Conservation (phyloP, 2,888 invertebrate species). For the Chloroclysta siterata region DNA sequence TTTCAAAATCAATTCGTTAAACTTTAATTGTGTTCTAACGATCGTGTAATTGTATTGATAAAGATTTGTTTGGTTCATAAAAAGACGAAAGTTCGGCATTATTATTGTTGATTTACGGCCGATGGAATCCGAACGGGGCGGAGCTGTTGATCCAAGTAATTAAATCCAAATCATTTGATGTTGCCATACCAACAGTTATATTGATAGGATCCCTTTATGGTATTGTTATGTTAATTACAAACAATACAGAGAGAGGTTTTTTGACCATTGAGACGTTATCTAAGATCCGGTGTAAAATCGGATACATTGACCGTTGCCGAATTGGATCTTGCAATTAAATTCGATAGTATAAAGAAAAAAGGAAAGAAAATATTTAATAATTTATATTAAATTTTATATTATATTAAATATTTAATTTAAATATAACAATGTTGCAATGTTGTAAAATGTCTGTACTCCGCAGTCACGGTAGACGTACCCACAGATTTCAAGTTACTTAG, state of each 20-base stretch:
- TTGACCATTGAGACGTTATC: not conserved
- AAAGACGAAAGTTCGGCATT: slow-evolving; percentile 64
- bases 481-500: not conserved
- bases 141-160: slow-evolving; percentile 71
- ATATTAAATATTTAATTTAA: too few relatives aligned
- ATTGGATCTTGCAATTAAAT: too few relatives aligned
- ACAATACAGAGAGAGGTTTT: slow-evolving; percentile 23
- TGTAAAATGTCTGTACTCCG: too few relatives aligned
- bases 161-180: slow-evolving; percentile 74
- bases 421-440: too few relatives aligned
- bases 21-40: slow-evolving; percentile 72
- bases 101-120: slow-evolving; percentile 76
- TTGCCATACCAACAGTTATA: slow-evolving; percentile 66
- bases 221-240: slow-evolving; percentile 69
- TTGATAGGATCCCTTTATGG: slow-evolving; percentile 66
- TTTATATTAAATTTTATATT: too few relatives aligned
- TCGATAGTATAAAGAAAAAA: too few relatives aligned
- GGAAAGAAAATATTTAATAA: too few relatives aligned
- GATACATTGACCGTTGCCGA: not conserved
- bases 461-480: too few relatives aligned
- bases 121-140: slow-evolving; percentile 68
- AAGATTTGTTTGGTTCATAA: slow-evolving; percentile 77
- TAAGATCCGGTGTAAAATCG: not conserved
- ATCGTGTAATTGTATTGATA: slow-evolving; percentile 80
- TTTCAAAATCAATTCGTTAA: slow-evolving; percentile 56